Evolutionary conservation across 64 coral and sea anemone species (phyloP), one percentile per base, ranked within the genome.

Genomic region (Actinia tenebrosa): DNA sequence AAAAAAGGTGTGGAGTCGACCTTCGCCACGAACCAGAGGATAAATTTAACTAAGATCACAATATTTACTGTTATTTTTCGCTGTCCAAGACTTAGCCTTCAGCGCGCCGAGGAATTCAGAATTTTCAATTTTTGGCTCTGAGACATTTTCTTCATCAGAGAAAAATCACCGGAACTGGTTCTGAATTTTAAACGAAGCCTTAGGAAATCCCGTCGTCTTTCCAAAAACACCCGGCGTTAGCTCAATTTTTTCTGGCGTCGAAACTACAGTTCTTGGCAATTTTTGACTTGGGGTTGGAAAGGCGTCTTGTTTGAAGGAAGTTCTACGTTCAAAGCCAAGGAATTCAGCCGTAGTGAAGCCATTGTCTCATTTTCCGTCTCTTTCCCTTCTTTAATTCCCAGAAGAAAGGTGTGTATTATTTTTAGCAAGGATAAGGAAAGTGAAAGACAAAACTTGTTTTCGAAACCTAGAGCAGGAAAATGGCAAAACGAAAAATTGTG

Each of bases 1-100:
- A 81, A 81, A 81, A 45, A 53, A 81, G 69, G 69, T 75, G 69
- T 75, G 69, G 69, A 75, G 25, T 26, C 26, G 11, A 75, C 27
- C 69, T 75, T 75, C 69, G 69, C n/a, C 14, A 10, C 69, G 25
- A 75, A 26, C 26, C 22, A 8, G 66, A 64, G n/a, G 7, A 71
- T 3, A 37, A 23, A 37, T 3, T 75, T 30, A n/a, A 14, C 3
- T 9, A 30, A 75, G 13, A 30, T 25, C 10, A 42, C 10, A 15
- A 42, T 0, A 16, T 27, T 30, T 66, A 27, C 26, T 10, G 23
- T 75, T 4, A 1, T 75, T 75, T 75, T 16, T 75, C 69, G 69
- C 69, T 23, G 69, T 25, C 69, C 8, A 75, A 75, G 69, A 30
- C 10, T 75, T 75, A 11, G 42, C 13, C 22, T 58, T 58, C 19